phyloP scores from a whole-genome alignment of 2,797 vertebrate genomes.

The Sciaenops ocellatus region DNA sequence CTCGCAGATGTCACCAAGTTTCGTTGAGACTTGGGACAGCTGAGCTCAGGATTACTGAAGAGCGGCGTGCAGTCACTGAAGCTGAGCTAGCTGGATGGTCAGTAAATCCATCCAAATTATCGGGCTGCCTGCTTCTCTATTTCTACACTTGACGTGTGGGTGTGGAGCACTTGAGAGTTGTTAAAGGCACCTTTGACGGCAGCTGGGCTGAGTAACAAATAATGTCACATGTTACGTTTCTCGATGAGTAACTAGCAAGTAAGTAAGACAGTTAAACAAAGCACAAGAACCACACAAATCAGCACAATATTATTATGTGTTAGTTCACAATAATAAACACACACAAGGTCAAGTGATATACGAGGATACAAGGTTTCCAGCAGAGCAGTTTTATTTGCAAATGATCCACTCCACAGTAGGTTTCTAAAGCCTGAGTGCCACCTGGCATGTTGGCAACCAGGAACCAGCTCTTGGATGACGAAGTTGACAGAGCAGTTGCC shows the following conservation, averaged over 20 bases:
- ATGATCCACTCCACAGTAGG: not conserved
- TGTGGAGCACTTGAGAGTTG: not conserved
- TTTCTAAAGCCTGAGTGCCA: slow-evolving; percentile 29
- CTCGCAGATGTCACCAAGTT: too few species aligned
- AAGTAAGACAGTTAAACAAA: too few species aligned
- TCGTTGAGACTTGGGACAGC: too few species aligned
- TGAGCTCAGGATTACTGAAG: too few species aligned
- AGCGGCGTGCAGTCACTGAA: too few species aligned
- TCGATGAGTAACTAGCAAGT: not conserved
- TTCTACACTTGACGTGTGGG: not conserved
- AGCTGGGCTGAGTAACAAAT: not conserved
- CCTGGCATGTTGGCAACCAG: slow-evolving; percentile 39
- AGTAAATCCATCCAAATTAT: too few species aligned
- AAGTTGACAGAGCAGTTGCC: slow-evolving; percentile 34
- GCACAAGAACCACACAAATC: not conserved
- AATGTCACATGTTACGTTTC: not conserved
- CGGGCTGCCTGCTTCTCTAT: not conserved
- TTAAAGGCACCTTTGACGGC: not conserved
- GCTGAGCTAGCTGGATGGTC: too few species aligned
- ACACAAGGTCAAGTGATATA: slow-evolving; percentile 23
- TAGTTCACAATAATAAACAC: slow-evolving; percentile 4
- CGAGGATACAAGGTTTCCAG: not conserved
- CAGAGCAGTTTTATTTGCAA: not conserved
- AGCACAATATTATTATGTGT: not conserved
- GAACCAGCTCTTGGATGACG: slow-evolving; percentile 25